These are phyloP conservation scores for Drosophila demipolita DNA, from an alignment of 2,888 invertebrate genomes.

Conservation along the genomic window DNA sequence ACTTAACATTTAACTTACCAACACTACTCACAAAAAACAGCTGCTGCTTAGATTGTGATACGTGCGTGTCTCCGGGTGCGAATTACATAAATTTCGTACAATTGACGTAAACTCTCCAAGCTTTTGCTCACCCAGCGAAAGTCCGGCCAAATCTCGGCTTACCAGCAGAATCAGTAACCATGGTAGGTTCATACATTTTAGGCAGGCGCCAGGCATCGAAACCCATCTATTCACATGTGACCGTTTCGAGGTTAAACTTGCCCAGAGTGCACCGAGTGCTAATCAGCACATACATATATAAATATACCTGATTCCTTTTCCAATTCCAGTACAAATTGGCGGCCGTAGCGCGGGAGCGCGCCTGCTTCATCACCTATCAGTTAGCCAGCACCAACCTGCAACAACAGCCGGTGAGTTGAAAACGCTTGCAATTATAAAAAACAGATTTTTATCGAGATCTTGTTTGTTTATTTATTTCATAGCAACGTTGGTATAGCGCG, in stretches of 20 bases:
- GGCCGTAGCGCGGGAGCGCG: slow-evolving; percentile 71
- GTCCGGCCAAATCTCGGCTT: slow-evolving; percentile 42
- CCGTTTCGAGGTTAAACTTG: slow-evolving; percentile 67
- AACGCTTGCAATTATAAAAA: neutral
- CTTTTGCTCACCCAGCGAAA: slow-evolving; percentile 47
- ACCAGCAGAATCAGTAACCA: slow-evolving; percentile 54
- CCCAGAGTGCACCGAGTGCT: neutral
- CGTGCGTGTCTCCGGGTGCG: slow-evolving; percentile 61
- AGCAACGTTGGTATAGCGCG: slow-evolving; percentile 78
- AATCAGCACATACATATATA: slow-evolving; percentile 14
- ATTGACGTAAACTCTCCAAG: slow-evolving; percentile 57
- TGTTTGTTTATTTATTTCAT: neutral
- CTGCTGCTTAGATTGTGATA: slow-evolving; percentile 54
- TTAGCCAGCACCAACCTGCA: slow-evolving; percentile 68
- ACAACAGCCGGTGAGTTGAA: slow-evolving; percentile 75
- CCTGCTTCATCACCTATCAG: slow-evolving; percentile 65
- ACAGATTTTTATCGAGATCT: neutral
- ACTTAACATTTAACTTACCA: slow-evolving; percentile 43
- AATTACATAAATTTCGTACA: slow-evolving; percentile 83
- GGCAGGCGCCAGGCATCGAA: neutral
- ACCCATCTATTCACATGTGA: slow-evolving; percentile 52
- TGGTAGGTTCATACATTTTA: slow-evolving; percentile 72
- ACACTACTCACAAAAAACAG: slow-evolving; percentile 63
- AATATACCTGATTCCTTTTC: slow-evolving; percentile 17
- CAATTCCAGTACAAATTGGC: slow-evolving; percentile 79